phyloP scores from a whole-genome alignment of 2,888 invertebrate species.

The Orchesellides sinensis region DNA sequence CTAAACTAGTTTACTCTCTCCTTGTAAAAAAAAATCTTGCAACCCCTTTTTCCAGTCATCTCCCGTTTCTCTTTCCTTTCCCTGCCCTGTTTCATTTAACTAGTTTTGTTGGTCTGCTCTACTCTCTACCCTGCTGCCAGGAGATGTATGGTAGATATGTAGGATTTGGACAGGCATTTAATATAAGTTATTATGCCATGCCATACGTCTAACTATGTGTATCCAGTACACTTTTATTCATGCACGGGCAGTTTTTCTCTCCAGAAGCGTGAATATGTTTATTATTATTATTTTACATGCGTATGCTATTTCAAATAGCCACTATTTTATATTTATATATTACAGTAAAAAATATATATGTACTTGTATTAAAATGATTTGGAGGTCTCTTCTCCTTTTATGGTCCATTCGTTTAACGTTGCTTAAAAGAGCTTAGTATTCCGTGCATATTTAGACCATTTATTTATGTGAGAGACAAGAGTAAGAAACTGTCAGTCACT shows the following conservation, averaged over 20 bases:
- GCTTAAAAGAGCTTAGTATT: too few relatives aligned
- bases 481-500: slow-evolving; percentile 35
- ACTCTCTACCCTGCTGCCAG: slow-evolving; percentile 13
- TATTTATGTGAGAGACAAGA: slow-evolving; percentile 15
- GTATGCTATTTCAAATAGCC: not conserved
- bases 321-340: not conserved
- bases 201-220: too few relatives aligned
- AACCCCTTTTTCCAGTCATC: slow-evolving; percentile 27
- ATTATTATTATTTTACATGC: not conserved
- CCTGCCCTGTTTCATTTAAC: not conserved
- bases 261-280: not conserved
- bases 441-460: too few relatives aligned
- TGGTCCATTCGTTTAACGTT: not conserved
- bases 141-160: too few relatives aligned
- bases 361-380: too few relatives aligned
- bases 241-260: not conserved
- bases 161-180: not conserved
- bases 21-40: too few relatives aligned
- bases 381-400: too few relatives aligned
- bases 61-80: slow-evolving; percentile 1
- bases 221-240: too few relatives aligned
- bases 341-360: not conserved
- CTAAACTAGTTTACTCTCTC: too few relatives aligned
- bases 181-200: not conserved
- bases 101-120: not conserved